phyloP scores from a whole-genome alignment of 2,113 vertebrate species.

The Plecturocebus donacophilus region DNA sequence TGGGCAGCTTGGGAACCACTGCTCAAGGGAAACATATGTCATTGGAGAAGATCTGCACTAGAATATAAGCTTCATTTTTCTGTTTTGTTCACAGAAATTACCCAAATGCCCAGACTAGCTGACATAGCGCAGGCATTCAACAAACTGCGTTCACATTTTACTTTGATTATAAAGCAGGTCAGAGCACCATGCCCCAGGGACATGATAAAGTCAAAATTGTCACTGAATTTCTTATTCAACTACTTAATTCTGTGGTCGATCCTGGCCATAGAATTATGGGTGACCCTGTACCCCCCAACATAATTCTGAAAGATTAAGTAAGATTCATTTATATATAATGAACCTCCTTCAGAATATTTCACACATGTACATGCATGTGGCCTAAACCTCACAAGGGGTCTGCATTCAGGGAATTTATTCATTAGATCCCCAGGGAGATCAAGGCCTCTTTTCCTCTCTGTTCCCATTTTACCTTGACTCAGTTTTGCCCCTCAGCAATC shows the following conservation, averaged over 20 bases:
- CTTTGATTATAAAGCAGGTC: background rate
- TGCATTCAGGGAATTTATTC: background rate
- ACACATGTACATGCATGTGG: background rate
- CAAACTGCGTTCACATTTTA: background rate
- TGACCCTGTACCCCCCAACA: background rate
- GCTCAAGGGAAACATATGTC: background rate
- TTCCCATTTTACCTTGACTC: background rate
- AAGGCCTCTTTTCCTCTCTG: background rate
- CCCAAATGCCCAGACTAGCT: background rate
- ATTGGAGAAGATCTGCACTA: background rate
- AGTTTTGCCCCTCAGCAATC: background rate
- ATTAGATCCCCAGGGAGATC: background rate
- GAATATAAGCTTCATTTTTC: background rate
- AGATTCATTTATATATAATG: background rate
- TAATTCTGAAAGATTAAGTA: constrained; percentile 29
- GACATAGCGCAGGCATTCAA: background rate
- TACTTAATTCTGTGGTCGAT: background rate
- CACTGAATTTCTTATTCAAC: background rate
- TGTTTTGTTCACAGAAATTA: constrained; percentile 43
- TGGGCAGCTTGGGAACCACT: constrained; percentile 1
- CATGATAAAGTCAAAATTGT: background rate
- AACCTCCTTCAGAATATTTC: background rate
- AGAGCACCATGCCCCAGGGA: background rate
- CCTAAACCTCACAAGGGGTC: background rate
- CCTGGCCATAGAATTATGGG: background rate